Conservation (phyloP, 1,140 invertebrate species). For the Euwallacea fornicatus region DNA sequence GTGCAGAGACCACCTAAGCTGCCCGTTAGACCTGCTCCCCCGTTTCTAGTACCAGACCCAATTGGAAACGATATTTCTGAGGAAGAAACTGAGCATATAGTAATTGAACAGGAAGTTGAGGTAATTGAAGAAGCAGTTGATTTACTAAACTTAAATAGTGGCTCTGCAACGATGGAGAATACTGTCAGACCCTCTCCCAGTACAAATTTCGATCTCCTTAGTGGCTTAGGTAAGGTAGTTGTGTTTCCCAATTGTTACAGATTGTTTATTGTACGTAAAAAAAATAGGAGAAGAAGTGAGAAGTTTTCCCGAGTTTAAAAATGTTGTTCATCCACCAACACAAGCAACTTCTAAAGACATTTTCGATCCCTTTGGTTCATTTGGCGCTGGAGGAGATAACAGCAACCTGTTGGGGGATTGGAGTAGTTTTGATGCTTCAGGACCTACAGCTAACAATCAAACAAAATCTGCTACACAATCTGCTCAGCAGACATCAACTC, state of each 20-base stretch:
- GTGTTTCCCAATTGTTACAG: not conserved
- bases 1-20: slow-evolving; percentile 36
- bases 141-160: slow-evolving; percentile 58
- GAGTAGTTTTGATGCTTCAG: slow-evolving; percentile 39
- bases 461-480: not conserved
- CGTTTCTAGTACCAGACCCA: slow-evolving; percentile 19
- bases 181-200: slow-evolving; percentile 45
- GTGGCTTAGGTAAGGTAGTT: slow-evolving; percentile 54
- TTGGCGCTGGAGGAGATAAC: slow-evolving; percentile 30
- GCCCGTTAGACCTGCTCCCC: slow-evolving; percentile 48
- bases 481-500: slow-evolving; percentile 3
- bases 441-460: slow-evolving; percentile 11
- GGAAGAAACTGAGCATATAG: slow-evolving; percentile 24
- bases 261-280: too few relatives aligned
- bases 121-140: slow-evolving; percentile 51
- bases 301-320: not conserved
- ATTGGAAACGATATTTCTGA: slow-evolving; percentile 43
- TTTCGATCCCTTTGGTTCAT: slow-evolving; percentile 52
- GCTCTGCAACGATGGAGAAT: slow-evolving; percentile 13
- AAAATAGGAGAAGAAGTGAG: too few relatives aligned
- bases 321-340: not conserved
- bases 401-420: slow-evolving; percentile 45
- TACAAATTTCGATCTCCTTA: slow-evolving; percentile 66
- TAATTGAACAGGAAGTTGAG: slow-evolving; percentile 28
- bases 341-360: slow-evolving; percentile 42